Evolutionary conservation across 2,113 vertebrate genomes (phyloP).

Genomic region (Alosa alosa): DNA sequence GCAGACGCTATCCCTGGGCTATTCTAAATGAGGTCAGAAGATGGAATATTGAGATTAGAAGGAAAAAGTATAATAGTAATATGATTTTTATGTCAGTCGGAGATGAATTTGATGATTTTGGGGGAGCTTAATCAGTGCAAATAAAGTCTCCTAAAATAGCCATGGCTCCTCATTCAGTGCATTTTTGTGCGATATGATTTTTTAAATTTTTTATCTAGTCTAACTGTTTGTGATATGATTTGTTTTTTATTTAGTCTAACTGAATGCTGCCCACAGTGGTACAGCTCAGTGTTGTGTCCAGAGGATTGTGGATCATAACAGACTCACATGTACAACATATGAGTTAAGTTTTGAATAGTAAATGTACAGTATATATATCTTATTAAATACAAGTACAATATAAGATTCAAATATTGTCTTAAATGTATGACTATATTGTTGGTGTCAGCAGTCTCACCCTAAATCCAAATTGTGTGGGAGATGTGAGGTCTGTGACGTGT

Average conservation of each 20-base stretch:
- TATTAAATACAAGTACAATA: background rate
- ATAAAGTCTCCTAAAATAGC: background rate
- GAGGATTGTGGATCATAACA: background rate
- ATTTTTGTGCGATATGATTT: background rate
- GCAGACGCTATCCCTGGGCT: slow-evolving; percentile 4
- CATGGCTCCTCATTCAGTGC: background rate
- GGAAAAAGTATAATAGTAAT: background rate
- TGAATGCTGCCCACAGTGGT: background rate
- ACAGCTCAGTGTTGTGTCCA: background rate
- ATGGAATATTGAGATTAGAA: slow-evolving; percentile 31
- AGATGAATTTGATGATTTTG: background rate
- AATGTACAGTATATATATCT: background rate
- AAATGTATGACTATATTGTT: background rate
- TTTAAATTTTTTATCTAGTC: background rate
- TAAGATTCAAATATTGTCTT: background rate
- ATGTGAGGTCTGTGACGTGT: background rate
- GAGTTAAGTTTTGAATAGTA: background rate
- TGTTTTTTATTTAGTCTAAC: background rate
- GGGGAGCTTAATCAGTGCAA: background rate
- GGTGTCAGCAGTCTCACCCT: background rate
- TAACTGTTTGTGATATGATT: background rate
- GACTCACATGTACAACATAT: background rate
- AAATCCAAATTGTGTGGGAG: background rate
- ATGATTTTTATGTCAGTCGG: background rate
- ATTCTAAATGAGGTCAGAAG: slow-evolving; percentile 17